Percentiles rank a stretch among this genome's conserved stretches.
phyloP scores from a whole-genome alignment of 2,113 vertebrate species.

The Atlantisia rogersi region DNA sequence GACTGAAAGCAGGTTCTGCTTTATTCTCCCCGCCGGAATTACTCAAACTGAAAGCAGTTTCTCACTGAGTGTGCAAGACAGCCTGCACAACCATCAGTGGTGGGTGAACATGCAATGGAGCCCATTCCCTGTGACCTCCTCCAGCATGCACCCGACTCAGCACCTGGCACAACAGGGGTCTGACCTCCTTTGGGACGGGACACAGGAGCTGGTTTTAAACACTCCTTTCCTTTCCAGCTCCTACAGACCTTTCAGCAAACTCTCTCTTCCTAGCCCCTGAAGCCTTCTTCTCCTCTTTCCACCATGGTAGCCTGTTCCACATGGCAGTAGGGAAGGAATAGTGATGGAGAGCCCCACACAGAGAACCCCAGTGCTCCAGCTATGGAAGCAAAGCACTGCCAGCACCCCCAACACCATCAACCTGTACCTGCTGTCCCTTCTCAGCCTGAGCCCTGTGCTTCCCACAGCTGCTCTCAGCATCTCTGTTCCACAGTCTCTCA shows the following conservation, averaged over 20 bases:
- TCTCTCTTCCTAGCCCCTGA: background rate
- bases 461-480: background rate
- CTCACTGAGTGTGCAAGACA: background rate
- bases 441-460: background rate
- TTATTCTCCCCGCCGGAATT: background rate
- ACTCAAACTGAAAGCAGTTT: background rate
- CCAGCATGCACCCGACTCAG: background rate
- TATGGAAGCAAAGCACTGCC: background rate
- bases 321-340: background rate
- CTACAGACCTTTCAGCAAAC: background rate
- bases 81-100: background rate
- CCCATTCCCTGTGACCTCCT: background rate
- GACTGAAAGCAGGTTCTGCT: background rate
- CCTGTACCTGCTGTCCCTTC: background rate
- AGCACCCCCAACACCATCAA: background rate
- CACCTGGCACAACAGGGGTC: background rate
- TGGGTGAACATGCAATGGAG: background rate
- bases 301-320: background rate
- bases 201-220: background rate
- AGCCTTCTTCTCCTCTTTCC: background rate
- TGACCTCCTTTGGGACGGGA: background rate
- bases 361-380: rapidly evolving
- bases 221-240: background rate
- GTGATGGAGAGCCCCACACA: background rate
- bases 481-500: background rate